These are phyloP conservation scores for Hyperopisus bebe DNA, from an alignment of 2,113 vertebrate genomes.

Conservation along the genomic window DNA sequence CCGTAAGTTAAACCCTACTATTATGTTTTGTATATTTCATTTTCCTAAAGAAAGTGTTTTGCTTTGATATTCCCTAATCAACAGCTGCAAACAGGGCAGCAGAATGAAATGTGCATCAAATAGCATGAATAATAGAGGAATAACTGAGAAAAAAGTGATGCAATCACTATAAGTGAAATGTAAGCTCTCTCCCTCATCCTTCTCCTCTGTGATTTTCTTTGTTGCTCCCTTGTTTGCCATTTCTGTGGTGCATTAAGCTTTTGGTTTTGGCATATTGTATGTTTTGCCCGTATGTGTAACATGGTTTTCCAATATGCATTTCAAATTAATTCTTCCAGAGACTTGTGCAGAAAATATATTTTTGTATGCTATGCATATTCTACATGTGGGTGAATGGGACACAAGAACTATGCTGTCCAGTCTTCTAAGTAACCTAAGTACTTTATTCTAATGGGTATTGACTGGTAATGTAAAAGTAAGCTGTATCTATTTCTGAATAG, in stretches of 20 bases:
- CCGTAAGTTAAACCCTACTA: not conserved
- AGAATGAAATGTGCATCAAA: not conserved
- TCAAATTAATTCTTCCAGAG: not conserved
- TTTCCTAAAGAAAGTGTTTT: not conserved
- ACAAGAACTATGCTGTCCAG: slow-evolving; percentile 32
- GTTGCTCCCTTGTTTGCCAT: not conserved
- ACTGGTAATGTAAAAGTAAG: slow-evolving; percentile 9
- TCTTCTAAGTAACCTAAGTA: slow-evolving; percentile 22
- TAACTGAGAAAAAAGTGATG: not conserved
- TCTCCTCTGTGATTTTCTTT: not conserved
- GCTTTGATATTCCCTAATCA: not conserved
- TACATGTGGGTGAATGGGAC: slow-evolving; percentile 44
- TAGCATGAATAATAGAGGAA: not conserved
- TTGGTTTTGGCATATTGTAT: not conserved
- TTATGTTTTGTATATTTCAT: not conserved
- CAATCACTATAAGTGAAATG: not conserved
- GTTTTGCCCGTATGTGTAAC: not conserved
- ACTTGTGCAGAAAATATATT: not conserved
- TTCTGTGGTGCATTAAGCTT: not conserved
- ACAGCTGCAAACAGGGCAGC: not conserved
- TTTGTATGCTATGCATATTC: slow-evolving; percentile 58
- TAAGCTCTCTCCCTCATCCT: not conserved
- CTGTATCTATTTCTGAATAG: slow-evolving; percentile 24
- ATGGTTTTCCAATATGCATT: not conserved
- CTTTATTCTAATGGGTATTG: slow-evolving; percentile 28